phyloP scores from a whole-genome alignment of 2,888 invertebrate species.

The Ditylenchus weischeri region DNA sequence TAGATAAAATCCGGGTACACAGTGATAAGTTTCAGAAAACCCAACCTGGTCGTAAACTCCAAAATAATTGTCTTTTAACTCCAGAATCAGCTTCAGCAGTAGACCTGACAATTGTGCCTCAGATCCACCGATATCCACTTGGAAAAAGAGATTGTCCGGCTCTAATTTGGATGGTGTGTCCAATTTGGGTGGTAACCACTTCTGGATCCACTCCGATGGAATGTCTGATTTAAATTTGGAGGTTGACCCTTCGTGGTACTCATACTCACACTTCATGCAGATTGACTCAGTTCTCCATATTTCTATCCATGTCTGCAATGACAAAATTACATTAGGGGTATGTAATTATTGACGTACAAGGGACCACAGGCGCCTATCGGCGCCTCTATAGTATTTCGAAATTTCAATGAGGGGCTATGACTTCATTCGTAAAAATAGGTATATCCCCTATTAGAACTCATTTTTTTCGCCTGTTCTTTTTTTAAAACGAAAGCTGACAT shows the following conservation, averaged over 20 bases:
- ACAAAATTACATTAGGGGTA: background rate
- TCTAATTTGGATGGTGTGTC: conserved; percentile 68
- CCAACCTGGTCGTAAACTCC: conserved; percentile 78
- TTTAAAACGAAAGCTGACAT: no score
- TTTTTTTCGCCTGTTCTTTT: no score
- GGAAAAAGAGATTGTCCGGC: conserved; percentile 79
- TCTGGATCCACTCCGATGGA: conserved; percentile 24
- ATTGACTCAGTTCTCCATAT: conserved; percentile 49
- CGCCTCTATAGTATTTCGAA: no score
- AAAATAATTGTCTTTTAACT: conserved; percentile 82
- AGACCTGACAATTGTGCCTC: conserved; percentile 86
- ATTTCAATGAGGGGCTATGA: no score
- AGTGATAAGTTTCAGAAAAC: background rate
- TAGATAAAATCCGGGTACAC: no score
- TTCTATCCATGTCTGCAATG: conserved; percentile 43
- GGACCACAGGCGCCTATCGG: no score
- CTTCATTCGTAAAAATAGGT: no score
- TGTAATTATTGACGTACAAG: no score
- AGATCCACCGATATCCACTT: conserved; percentile 76
- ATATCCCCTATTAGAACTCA: no score
- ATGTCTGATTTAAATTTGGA: conserved; percentile 35
- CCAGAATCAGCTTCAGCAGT: conserved; percentile 69
- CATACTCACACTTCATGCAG: conserved; percentile 40
- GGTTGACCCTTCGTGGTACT: conserved; percentile 38
- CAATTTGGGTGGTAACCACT: conserved; percentile 31